These are phyloP conservation scores for Todus mexicanus DNA, from an alignment of 2,797 vertebrate genomes.

Conservation along the genomic window DNA sequence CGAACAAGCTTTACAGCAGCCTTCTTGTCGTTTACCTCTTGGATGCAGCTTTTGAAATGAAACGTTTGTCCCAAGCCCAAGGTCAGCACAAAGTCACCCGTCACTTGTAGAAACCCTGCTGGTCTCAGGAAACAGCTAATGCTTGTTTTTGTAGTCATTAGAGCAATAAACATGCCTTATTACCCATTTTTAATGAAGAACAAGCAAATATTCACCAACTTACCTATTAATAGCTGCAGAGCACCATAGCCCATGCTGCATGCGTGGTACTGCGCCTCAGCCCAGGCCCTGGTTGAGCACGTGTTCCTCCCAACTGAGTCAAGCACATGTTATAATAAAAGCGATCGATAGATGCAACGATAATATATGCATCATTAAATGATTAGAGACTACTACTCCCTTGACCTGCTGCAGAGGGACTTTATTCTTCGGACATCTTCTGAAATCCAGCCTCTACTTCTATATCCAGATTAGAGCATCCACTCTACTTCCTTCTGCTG, in stretches of 20 bases:
- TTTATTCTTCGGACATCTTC: background rate
- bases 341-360: background rate
- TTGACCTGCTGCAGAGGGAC: background rate
- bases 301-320: background rate
- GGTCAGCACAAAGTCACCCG: background rate
- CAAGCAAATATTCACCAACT: background rate
- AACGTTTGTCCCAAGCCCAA: background rate
- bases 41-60: background rate
- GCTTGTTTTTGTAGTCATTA: background rate
- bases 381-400: background rate
- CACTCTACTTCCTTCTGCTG: background rate
- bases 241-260: background rate
- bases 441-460: background rate
- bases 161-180: background rate
- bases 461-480: background rate
- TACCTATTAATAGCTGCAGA: background rate
- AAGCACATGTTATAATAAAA: background rate
- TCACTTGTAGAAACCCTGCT: background rate
- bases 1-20: background rate
- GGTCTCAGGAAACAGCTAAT: background rate
- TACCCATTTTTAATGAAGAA: background rate
- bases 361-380: background rate
- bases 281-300: background rate
- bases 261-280: background rate
- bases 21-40: background rate